Percentiles rank a stretch among this genome's conserved stretches.
Conservation (phyloP, 2,888 invertebrate species). For the Netelia inedita region DNA sequence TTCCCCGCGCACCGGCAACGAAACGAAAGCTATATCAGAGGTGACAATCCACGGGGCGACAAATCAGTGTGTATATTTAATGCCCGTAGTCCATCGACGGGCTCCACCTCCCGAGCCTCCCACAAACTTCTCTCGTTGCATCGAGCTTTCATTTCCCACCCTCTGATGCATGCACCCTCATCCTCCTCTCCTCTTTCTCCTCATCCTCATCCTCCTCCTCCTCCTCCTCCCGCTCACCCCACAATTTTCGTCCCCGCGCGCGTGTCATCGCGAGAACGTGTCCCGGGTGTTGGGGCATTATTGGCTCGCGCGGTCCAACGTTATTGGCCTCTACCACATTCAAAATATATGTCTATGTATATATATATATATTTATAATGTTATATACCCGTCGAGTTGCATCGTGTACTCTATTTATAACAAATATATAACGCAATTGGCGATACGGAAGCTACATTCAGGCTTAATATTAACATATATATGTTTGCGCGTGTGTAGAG, state of each 20-base stretch:
- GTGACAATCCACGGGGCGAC: slow-evolving; percentile 84
- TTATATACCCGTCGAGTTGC: slow-evolving; percentile 30
- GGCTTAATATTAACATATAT: not conserved
- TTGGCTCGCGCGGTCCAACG: slow-evolving; percentile 61
- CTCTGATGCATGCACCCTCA: slow-evolving; percentile 45
- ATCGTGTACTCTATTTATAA: slow-evolving; percentile 20
- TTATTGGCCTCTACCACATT: slow-evolving; percentile 61
- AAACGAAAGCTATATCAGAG: slow-evolving; percentile 83
- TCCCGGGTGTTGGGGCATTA: slow-evolving; percentile 73
- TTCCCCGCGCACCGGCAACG: slow-evolving; percentile 72
- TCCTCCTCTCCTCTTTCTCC: slow-evolving; percentile 60
- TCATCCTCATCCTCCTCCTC: not conserved
- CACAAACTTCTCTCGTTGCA: slow-evolving; percentile 30
- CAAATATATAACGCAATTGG: slow-evolving; percentile 32
- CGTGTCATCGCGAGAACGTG: slow-evolving; percentile 75
- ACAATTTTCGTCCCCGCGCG: slow-evolving; percentile 62
- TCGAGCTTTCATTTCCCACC: slow-evolving; percentile 63
- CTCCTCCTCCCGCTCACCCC: slow-evolving; percentile 2
- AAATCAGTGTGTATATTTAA: slow-evolving; percentile 85
- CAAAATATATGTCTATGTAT: slow-evolving; percentile 14
- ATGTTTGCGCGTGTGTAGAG: slow-evolving; percentile 19
- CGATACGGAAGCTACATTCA: slow-evolving; percentile 20
- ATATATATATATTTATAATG: slow-evolving; percentile 29
- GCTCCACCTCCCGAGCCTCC: slow-evolving; percentile 28
- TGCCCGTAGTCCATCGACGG: slow-evolving; percentile 76